Percentiles rank a stretch among this genome's conserved stretches.
Conservation (phyloP, 2,113 vertebrate species). For the Zapornia atra region DNA sequence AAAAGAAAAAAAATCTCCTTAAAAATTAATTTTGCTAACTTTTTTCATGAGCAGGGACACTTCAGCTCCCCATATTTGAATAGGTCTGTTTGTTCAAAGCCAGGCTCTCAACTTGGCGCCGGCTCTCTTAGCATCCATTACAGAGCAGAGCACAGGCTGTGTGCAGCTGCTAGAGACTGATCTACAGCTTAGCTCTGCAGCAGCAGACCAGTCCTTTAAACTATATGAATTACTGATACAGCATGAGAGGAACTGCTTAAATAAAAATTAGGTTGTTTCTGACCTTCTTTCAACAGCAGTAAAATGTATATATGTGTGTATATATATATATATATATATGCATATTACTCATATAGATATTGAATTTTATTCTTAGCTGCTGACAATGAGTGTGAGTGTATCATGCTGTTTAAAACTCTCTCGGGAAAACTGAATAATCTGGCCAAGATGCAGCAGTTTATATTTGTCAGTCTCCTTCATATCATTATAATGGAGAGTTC, state of each 20-base stretch:
- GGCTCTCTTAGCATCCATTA: neutral
- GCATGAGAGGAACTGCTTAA: neutral
- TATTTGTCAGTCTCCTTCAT: neutral
- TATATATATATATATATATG: too few species aligned
- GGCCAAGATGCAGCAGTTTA: neutral
- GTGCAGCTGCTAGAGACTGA: neutral
- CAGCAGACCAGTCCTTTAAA: neutral
- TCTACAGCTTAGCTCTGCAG: neutral
- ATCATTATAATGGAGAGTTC: neutral
- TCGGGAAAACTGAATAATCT: neutral
- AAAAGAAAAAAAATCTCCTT: neutral
- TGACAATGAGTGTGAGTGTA: neutral
- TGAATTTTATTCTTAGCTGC: neutral
- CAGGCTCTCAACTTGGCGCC: neutral
- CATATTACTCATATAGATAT: neutral
- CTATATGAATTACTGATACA: neutral
- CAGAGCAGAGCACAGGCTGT: neutral
- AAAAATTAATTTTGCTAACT: neutral
- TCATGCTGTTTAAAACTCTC: neutral
- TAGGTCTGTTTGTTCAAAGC: neutral
- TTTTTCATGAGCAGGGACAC: neutral
- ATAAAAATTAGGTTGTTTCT: neutral
- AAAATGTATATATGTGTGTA: neutral
- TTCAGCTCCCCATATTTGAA: neutral
- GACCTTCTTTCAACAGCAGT: neutral